Evolutionary conservation across 2,888 invertebrate species (phyloP), one percentile per base, ranked within the genome.

Genomic region (Caenorhabditis uteleia): DNA sequence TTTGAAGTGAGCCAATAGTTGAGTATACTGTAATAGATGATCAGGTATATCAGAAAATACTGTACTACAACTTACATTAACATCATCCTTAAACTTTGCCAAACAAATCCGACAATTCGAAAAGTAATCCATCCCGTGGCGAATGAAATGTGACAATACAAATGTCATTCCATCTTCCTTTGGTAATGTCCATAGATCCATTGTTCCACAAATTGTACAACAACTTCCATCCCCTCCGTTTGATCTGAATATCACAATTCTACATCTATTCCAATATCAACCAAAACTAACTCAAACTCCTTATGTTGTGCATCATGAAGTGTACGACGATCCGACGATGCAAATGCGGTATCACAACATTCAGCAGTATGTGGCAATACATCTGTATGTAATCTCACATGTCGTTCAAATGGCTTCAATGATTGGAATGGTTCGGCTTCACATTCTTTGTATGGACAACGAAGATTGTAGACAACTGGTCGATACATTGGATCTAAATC

Each of bases 121-220:
- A 27, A 56, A 57, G 27, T 39, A 47, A n/a, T 56, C 49, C 14
- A 69, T 39, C 31, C 66, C 69, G 29, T 69, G 69, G 1, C 48
- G 61, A 8, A 34, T 31, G 16, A 58, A 21, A 33, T 69, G 69
- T 21, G 56, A 57, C 36, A 48, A 55, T 2, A 46, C 29, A 2
- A 50, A 50, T 2, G 38, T 48, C 7, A 44, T 54, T 1, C 10
- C 6, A 2, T 14, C 47, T 25, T 55, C 45, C 31, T 49, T 43
- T 10, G 42, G 36, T 38, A 57, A n/a, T 12, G 50, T 45, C 69
- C 69, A 69, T 42, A 61, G 48, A 18, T 62, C 54, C 6, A 54
- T 25, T 3, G 60, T 33, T 55, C 69, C 69, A 38, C 69, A 69
- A 14, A 66, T 26, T 5, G 55, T 16, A 26, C 69, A 69, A 29